phyloP scores from a whole-genome alignment of 2,113 vertebrate genomes.

The Spea bombifrons region DNA sequence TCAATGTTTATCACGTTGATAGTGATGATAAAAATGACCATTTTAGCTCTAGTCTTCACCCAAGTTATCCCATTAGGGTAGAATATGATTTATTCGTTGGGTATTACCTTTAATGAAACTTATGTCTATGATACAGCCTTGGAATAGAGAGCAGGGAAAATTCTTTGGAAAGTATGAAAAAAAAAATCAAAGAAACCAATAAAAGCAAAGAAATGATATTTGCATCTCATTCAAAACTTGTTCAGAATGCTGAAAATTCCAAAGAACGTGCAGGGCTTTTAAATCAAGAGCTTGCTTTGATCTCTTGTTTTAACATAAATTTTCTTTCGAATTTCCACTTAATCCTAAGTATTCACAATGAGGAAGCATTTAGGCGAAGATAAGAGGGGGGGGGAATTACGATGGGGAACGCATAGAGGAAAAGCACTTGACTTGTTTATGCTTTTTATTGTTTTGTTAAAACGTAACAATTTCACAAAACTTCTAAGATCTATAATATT shows the following conservation, averaged over 20 bases:
- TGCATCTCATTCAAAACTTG: constrained; percentile 56
- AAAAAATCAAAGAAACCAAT: constrained; percentile 44
- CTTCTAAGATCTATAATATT: too few species aligned
- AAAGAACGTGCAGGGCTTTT: constrained; percentile 64
- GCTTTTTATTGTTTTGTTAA: too few species aligned
- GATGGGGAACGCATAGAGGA: neutral
- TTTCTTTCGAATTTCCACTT: constrained; percentile 65
- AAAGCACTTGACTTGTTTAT: too few species aligned
- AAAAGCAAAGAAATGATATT: constrained; percentile 40
- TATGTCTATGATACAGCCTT: too few species aligned
- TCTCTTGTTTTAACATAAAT: constrained; percentile 76
- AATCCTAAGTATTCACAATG: constrained; percentile 60
- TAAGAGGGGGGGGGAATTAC: constrained; percentile 34
- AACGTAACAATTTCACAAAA: too few species aligned
- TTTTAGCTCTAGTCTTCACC: too few species aligned
- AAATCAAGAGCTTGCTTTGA: constrained; percentile 70
- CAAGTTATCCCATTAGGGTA: too few species aligned
- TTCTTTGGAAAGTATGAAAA: neutral
- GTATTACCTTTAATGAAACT: too few species aligned
- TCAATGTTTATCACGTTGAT: too few species aligned
- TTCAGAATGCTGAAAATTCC: constrained; percentile 60
- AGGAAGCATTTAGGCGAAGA: constrained; percentile 63
- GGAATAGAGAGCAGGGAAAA: neutral
- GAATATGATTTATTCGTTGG: too few species aligned
- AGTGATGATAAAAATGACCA: too few species aligned